phyloP scores from a whole-genome alignment of 2,888 invertebrate species.

The Sarcophaga caerulescens region DNA sequence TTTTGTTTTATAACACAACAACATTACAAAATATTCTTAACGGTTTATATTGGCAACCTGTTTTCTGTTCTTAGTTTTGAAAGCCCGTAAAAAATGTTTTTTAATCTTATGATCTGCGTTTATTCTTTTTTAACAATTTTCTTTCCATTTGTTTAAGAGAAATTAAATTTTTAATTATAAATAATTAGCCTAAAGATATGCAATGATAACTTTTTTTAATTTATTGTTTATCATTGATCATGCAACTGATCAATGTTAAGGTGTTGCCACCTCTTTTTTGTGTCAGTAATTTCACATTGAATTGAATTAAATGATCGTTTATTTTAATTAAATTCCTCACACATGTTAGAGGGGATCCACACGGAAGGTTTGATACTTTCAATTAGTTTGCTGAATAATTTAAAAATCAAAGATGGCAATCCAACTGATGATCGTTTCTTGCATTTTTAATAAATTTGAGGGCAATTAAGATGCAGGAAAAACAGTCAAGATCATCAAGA shows the following conservation, averaged over 20 bases:
- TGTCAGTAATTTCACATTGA: not conserved
- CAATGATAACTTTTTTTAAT: slow-evolving; percentile 33
- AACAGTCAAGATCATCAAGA: too few species aligned
- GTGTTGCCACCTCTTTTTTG: slow-evolving; percentile 42
- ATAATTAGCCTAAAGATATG: slow-evolving; percentile 60
- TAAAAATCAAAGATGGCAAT: not conserved
- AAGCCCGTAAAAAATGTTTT: not conserved
- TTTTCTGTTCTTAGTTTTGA: not conserved
- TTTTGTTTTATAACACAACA: slow-evolving; percentile 24
- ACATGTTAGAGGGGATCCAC: not conserved
- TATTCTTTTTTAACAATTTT: not conserved
- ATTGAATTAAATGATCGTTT: not conserved
- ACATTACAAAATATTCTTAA: slow-evolving; percentile 5
- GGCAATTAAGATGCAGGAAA: too few species aligned
- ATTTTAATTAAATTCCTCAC: not conserved
- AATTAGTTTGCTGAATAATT: not conserved
- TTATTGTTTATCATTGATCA: slow-evolving; percentile 51
- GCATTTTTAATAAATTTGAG: too few species aligned
- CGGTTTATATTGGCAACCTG: slow-evolving; percentile 15
- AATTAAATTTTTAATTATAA: slow-evolving; percentile 54
- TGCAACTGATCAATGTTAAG: not conserved
- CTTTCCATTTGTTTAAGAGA: not conserved
- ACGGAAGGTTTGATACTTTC: not conserved
- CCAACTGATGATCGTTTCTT: too few species aligned
- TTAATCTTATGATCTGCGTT: not conserved